Percentiles rank a stretch among this genome's conserved stretches.
Evolutionary conservation across 2,797 vertebrate genomes (phyloP).

Genomic region (Tangara arthus): DNA sequence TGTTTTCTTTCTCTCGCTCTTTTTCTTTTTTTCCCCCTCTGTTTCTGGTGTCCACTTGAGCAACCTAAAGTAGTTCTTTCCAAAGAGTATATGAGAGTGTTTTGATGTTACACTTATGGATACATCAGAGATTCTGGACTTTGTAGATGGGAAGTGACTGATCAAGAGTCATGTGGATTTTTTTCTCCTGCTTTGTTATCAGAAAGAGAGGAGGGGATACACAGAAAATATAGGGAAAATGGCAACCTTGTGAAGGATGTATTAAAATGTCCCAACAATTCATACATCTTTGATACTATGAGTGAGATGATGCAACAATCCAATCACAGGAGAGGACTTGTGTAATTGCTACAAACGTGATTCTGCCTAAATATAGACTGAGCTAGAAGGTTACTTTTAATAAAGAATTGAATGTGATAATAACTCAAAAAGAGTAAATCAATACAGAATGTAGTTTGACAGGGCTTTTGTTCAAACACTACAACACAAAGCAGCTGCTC

Average conservation of each 20-base stretch:
- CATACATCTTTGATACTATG: neutral
- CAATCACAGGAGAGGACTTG: neutral
- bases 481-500: neutral
- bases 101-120: neutral
- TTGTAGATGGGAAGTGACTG: neutral
- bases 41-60: neutral
- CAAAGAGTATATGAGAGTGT: neutral
- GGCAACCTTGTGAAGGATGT: neutral
- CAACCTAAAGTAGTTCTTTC: neutral
- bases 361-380: neutral
- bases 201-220: neutral
- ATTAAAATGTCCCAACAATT: neutral
- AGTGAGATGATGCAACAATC: neutral
- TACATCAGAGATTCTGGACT: neutral
- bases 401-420: neutral
- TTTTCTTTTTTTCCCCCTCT: fast-evolving
- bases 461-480: neutral
- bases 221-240: neutral
- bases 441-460: neutral
- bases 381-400: neutral
- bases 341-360: neutral
- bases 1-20: neutral
- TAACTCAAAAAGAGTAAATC: neutral
- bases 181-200: neutral
- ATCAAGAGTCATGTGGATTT: neutral